These are phyloP conservation scores for Erinaceus europaeus DNA, from an alignment of 2,113 vertebrate genomes.

Conservation along the genomic window DNA sequence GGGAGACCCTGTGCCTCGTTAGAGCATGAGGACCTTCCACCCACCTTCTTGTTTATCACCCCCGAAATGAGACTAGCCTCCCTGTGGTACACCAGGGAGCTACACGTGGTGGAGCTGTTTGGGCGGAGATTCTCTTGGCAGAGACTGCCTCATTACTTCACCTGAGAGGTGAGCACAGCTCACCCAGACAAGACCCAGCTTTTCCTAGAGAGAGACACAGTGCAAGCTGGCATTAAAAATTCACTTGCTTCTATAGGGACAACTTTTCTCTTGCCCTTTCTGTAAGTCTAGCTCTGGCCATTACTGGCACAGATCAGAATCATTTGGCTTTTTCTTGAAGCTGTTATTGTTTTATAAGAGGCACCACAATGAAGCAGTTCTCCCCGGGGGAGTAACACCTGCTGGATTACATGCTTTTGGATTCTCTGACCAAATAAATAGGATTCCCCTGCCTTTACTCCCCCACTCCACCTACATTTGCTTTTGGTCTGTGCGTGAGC, in stretches of 20 bases:
- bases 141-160: not conserved
- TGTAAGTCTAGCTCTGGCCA: not conserved
- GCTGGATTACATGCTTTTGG: not conserved
- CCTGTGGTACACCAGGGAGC: too few species aligned
- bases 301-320: not conserved
- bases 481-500: not conserved
- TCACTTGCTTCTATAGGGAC: not conserved
- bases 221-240: not conserved
- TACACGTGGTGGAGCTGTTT: too few species aligned
- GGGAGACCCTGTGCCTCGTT: not conserved
- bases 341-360: slow-evolving; percentile 11
- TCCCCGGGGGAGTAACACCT: not conserved
- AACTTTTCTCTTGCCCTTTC: slow-evolving; percentile 27
- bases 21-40: not conserved
- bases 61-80: too few species aligned
- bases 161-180: not conserved
- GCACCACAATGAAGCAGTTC: not conserved
- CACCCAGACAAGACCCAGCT: not conserved
- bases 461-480: not conserved
- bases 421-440: not conserved
- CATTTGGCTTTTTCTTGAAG: slow-evolving; percentile 19
- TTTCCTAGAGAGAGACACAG: not conserved
- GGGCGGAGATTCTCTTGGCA: too few species aligned
- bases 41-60: too few species aligned
- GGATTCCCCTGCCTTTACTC: not conserved